Base-by-base conservation (phyloP, 2,888 invertebrate genomes). In the Caenorhabditis sp. region DNA sequence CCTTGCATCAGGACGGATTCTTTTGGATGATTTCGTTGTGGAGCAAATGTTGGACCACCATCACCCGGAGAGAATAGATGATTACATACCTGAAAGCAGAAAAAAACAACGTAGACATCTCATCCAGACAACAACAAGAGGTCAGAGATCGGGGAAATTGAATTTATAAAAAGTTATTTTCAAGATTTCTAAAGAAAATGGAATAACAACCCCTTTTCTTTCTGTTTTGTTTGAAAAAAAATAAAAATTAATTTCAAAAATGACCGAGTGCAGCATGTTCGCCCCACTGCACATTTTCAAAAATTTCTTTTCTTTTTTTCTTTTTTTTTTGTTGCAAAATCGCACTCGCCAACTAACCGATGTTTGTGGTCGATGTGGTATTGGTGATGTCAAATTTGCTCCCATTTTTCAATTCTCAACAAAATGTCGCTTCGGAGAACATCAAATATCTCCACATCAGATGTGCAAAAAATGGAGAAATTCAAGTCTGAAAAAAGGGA, bases 1-100 rank as follows among this genome's bases (percentile, higher is more conserved):
- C 79, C 79, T 58, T 79, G 77, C 60, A 75, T 63, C 58, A 78
- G 62, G 14, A 80, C 80, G 27, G 74, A 75, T 51, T 72, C 72
- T 43, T 72, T 72, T 12, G 53, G 59, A 10, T 55, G 59, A 53
- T 76, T 68, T 37, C 74, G 57, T 61, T 78, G 73, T 17, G 68
- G 71, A 27, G 73, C 67, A 59, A 78, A 78, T 43, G 76, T 68
- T 24, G 79, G 79, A 57, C 71, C 71, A 36, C 74, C 79, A 69
- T 81, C 81, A 37, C 78, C 76, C 8, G 83, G 78, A 31, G 82
- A 80, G 69, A 83, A 83, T 36, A 83, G 74, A 68, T 83, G 83
- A 66, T 83, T 83, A 68, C 83, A 83, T 23, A 83, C 79, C 58
- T 58, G 58, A 36, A 58, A 8, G 17, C 23, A 10, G 24, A 17